Evolutionary conservation across 2,888 invertebrate genomes (phyloP).

Genomic region (Entomobrya proxima): DNA sequence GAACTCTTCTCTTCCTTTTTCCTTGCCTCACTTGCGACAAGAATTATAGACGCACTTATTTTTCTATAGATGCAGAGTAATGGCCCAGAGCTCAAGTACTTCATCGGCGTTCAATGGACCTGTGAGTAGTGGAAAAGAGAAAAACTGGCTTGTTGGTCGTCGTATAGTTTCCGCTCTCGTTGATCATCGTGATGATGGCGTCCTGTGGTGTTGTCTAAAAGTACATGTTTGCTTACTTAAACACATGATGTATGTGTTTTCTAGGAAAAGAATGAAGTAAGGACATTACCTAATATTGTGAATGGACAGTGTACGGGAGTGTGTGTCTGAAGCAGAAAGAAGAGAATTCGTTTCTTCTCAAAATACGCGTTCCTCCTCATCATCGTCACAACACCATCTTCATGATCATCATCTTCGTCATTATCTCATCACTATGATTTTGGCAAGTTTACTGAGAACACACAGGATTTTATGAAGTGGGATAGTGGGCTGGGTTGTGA

Average conservation of each 20-base stretch:
- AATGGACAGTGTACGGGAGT: neutral
- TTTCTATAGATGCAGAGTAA: conserved; percentile 22
- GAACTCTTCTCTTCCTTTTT: conserved; percentile 27
- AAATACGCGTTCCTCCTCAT: neutral
- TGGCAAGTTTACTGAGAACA: neutral
- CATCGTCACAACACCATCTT: neutral
- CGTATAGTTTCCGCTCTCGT: neutral
- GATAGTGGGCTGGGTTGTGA: neutral
- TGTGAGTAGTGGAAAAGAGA: neutral
- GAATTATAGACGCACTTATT: conserved; percentile 33
- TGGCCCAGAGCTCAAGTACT: too few relatives aligned
- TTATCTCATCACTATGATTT: neutral
- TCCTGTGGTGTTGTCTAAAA: neutral
- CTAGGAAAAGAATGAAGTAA: neutral
- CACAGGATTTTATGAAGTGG: neutral
- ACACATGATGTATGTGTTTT: conserved; percentile 16
- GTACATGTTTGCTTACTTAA: conserved; percentile 40
- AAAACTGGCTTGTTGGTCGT: neutral
- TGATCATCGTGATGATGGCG: neutral
- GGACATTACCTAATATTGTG: too few relatives aligned
- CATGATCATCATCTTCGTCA: neutral
- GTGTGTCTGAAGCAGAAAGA: neutral
- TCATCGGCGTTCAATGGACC: too few relatives aligned
- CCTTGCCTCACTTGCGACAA: neutral
- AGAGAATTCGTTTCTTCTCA: neutral